These are phyloP conservation scores for Notodonta ziczac DNA, from an alignment of 2,888 invertebrate genomes.

Conservation along the genomic window DNA sequence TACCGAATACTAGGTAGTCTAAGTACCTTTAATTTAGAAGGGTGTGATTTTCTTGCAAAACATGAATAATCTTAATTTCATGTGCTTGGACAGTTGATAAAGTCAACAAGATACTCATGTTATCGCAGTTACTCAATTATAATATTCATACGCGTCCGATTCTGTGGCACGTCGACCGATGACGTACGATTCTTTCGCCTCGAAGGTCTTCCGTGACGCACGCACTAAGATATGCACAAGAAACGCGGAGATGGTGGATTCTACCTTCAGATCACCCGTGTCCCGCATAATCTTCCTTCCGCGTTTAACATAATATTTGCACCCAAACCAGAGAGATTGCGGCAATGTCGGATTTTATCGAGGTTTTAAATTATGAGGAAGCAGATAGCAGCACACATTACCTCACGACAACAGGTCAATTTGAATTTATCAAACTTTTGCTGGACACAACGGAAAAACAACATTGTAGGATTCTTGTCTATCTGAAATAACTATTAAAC, in stretches of 20 bases:
- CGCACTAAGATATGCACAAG: constrained; percentile 1
- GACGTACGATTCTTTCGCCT: background rate
- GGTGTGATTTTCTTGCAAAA: no score
- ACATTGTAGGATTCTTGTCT: no score
- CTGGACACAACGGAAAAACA: no score
- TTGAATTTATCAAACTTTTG: background rate
- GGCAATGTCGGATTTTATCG: background rate
- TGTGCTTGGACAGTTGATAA: no score
- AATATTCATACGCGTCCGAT: no score
- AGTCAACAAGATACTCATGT: background rate
- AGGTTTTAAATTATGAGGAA: background rate
- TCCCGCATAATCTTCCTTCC: background rate
- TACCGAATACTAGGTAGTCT: no score
- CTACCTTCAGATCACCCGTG: background rate
- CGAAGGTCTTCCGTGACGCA: constrained; percentile 2
- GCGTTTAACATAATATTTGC: constrained; percentile 5
- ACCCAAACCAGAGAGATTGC: background rate
- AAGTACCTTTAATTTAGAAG: no score
- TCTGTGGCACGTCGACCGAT: background rate
- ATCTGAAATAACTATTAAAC: no score
- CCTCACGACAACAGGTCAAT: background rate
- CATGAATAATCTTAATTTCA: no score
- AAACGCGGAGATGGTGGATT: constrained; percentile 1
- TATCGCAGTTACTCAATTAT: background rate
- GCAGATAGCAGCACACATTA: background rate